Base-by-base conservation (phyloP, 1,140 invertebrate species). In the Tribolium madens region DNA sequence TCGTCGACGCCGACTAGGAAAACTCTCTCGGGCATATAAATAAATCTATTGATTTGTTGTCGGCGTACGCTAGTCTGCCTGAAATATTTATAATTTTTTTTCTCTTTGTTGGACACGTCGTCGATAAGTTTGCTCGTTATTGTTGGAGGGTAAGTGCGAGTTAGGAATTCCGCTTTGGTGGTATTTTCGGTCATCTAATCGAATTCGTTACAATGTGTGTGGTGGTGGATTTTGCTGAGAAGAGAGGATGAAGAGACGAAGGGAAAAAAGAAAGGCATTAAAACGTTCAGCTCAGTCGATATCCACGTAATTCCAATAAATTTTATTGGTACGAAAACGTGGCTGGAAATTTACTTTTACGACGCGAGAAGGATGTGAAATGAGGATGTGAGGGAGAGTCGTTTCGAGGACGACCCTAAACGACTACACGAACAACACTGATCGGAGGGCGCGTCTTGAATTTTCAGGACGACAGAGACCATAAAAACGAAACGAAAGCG, bases 241-340 rank as follows among this genome's bases (percentile, higher is more conserved):
- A 57, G 14, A 57, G 52, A 57, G 52, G 21, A 33, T 21, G 18
- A 36, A 47, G 18, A 71, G 18, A 50, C 7, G 47, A 50, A 14
- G 17, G 64, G 18, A 36, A 71, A 71, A 71, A 71, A 71, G 42
- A 71, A 71, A 50, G 47, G 47, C 42, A 47, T 48, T 71, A 48
- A 71, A 71, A 71, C 68, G 68, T 71, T 71, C 42, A 71, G 47
- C 68, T 71, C 42, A 71, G 42, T 71, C 81, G 79, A 83, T 83
- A 80, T 80, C 81, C 81, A 83, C 80, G 81, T 83, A 83, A 83
- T 83, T 80, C 81, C 76, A 78, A 81, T 83, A 83, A 83, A 83
- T 83, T 83, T 83, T 81, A 81, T 83, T 80, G 81, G 73, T 75
- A 76, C 46, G 78, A 80, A 79, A 79, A 83, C 81, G 81, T 80